A percentile compares a stretch with the other conserved stretches of the same genome.
Evolutionary conservation across 2,888 invertebrate species (phyloP).

Genomic region (Dryobota labecula): DNA sequence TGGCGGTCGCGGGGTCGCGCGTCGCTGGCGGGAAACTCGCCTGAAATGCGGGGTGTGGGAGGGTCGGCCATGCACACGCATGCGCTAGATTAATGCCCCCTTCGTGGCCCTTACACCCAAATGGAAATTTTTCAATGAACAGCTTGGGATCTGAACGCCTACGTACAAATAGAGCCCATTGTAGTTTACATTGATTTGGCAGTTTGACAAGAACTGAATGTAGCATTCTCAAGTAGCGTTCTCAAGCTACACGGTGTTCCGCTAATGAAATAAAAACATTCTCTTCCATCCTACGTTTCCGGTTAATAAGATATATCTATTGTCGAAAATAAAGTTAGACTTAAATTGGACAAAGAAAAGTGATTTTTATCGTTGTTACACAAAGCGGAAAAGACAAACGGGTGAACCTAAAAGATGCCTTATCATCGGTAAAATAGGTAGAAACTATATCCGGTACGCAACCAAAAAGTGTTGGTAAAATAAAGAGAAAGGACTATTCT

Average conservation of each 20-base stretch:
- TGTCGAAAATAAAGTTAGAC: conserved; percentile 16
- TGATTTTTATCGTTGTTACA: not conserved
- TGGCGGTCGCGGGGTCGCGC: conserved; percentile 70
- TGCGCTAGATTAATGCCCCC: conserved; percentile 73
- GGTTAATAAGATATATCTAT: not conserved
- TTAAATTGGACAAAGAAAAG: not conserved
- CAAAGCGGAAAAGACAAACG: not conserved
- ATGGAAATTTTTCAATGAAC: conserved; percentile 72
- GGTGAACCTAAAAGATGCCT: not conserved
- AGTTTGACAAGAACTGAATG: conserved; percentile 27
- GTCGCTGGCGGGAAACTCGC: conserved; percentile 80
- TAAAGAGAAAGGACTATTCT: not conserved
- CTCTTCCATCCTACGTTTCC: not conserved
- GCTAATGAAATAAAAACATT: conserved; percentile 4
- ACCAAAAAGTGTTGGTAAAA: not conserved
- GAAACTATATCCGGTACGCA: not conserved
- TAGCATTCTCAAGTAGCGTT: not conserved
- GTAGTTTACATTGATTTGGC: conserved; percentile 47
- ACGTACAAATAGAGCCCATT: conserved; percentile 42
- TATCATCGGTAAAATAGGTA: not conserved
- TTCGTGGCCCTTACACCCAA: conserved; percentile 57
- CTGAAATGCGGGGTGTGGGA: conserved; percentile 69
- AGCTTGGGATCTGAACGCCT: conserved; percentile 56
- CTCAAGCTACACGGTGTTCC: not conserved
- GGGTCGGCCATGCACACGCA: conserved; percentile 73